Conservation (phyloP, 2,113 vertebrate species). For the Clarias gariepinus region DNA sequence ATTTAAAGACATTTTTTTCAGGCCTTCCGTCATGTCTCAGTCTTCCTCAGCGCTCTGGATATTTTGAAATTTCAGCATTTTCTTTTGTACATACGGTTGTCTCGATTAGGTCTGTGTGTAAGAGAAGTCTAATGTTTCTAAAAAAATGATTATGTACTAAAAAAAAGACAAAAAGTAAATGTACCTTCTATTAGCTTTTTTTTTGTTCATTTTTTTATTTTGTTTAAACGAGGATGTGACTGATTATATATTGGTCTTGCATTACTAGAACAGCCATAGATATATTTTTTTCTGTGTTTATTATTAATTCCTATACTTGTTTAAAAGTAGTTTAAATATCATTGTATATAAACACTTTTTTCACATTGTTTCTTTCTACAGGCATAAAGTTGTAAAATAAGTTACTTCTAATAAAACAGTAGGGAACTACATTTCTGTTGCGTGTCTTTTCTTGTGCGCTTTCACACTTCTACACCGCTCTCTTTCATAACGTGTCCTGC, state of each 20-base stretch:
- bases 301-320: slow-evolving; percentile 74
- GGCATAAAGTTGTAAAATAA: slow-evolving; percentile 73
- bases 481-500: not conserved
- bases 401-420: slow-evolving; percentile 77
- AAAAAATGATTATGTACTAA: slow-evolving; percentile 79
- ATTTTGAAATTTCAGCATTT: slow-evolving; percentile 66
- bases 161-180: slow-evolving; percentile 77
- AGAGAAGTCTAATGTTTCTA: slow-evolving; percentile 76
- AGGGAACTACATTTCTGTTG: slow-evolving; percentile 71
- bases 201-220: not conserved
- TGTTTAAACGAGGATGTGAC: slow-evolving; percentile 67
- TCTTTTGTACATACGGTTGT: slow-evolving; percentile 78
- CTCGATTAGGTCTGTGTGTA: slow-evolving; percentile 74
- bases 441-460: slow-evolving; percentile 45
- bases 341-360: slow-evolving; percentile 72
- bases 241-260: slow-evolving; percentile 70
- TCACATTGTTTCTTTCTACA: slow-evolving; percentile 71
- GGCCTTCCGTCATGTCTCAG: slow-evolving; percentile 36
- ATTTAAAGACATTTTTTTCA: not conserved
- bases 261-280: slow-evolving; percentile 72
- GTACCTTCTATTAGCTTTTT: slow-evolving; percentile 78
- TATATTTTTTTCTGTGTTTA: slow-evolving; percentile 65
- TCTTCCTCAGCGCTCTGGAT: slow-evolving; percentile 63
- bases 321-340: slow-evolving; percentile 76
- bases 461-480: not conserved